These are phyloP conservation scores for Ceratina australensis DNA, from an alignment of 1,140 invertebrate genomes.

Conservation along the genomic window DNA sequence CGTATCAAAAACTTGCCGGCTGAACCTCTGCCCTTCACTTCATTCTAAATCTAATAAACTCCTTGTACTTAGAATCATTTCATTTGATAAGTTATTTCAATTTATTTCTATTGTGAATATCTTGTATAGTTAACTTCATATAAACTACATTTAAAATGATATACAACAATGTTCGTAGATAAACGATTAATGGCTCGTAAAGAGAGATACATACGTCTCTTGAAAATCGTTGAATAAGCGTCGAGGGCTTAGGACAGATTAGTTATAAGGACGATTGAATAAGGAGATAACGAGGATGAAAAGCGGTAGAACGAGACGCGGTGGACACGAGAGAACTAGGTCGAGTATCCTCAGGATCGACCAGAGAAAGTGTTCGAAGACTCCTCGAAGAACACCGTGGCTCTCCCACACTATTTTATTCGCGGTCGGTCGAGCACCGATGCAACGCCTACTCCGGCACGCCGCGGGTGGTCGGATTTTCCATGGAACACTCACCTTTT, in stretches of 20 bases:
- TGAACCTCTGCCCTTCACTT: no score
- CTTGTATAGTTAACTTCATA: no score
- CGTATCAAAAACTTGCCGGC: neutral
- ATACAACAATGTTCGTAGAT: no score
- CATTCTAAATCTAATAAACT: no score
- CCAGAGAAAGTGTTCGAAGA: conserved; percentile 70
- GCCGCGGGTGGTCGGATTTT: conserved; percentile 62
- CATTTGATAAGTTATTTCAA: no score
- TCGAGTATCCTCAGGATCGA: conserved; percentile 72
- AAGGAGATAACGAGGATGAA: neutral
- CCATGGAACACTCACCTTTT: conserved; percentile 40
- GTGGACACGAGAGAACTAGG: conserved; percentile 63
- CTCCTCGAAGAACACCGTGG: neutral
- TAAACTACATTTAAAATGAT: no score
- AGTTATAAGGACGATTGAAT: neutral
- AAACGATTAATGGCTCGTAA: no score
- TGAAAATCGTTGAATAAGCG: no score
- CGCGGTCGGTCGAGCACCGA: conserved; percentile 55
- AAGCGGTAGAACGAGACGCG: conserved; percentile 41
- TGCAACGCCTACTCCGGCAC: conserved; percentile 64
- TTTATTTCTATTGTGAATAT: no score
- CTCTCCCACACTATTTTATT: conserved; percentile 74
- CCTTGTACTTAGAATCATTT: no score
- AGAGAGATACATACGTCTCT: no score
- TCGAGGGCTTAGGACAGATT: no score